Evolutionary conservation across 1,140 invertebrate genomes (phyloP), one percentile per base, ranked within the genome.

Genomic region (Physella acuta): DNA sequence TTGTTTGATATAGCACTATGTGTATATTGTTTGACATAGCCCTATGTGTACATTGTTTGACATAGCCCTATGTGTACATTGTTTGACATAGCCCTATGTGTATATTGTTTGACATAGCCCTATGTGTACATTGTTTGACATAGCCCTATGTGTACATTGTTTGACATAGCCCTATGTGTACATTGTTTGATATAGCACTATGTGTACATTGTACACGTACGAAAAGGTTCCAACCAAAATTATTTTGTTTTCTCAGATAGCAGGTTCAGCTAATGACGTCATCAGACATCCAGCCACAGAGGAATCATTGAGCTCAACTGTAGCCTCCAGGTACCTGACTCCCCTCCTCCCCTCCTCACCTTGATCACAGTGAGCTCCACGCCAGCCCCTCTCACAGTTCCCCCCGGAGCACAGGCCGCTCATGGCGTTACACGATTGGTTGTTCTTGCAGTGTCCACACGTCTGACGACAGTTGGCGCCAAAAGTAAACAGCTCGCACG

Each of bases 371-470:
- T 55, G 63, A 17, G 4, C 24, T 51, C 75, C 77, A 28, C 56
- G 34, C 74, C 74, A 78, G 1, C 77, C 77, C 14, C 56, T 67
- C 33, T 64, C 44, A 53, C 77, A 78, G n/a, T n/a, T n/a, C 0
- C 77, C 77, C 3, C 64, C 71, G 4, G 70, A 51, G 52, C 77
- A 79, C 14, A 49, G 60, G n/a, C 75, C 77, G 1, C 72, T 76
- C 26, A 70, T 39, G 4, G 37, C 36, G 59, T 79, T 63, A 73
- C 78, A 79, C 0, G 53, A 20, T 20, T 71, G 52, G 14, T 70
- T 58, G n/a, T 70, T 30, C 28, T 72, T 52, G 72, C 78, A 79
- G 44, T 71, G 71, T 20, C 77, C 75, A 68, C 78, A 79, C 0
- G 58, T 67, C 5, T 66, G 39, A n/a, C 66, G 65, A 70, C 78